Evolutionary conservation across 2,797 vertebrate genomes (phyloP), one percentile per base, ranked within the genome.

Genomic region (Pangasius larnaudii): DNA sequence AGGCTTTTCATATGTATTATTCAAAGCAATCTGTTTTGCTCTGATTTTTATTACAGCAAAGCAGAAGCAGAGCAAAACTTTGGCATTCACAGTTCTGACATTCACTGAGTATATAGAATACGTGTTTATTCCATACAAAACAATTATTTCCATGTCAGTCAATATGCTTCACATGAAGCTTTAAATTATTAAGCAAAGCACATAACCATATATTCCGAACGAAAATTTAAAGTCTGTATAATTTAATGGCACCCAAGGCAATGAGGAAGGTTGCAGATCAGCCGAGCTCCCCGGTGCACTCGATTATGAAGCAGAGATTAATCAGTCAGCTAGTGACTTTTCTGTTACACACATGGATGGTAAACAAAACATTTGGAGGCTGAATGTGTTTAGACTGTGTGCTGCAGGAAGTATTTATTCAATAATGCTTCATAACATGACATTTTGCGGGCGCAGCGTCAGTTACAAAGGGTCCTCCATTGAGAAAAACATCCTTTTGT

Each of bases 381-480:
- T 85, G 56, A 67, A 81, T 36, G 19, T 86, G 61, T 67, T 81
- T 33, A 75, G 84, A 87, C 51, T 74, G 51, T 79, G 67, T 65
- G 42, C 51, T 72, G 39, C 36, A 33, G 71, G 65, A 84, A 74
- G 85, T 63, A 77, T 82, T 78, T 90, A 79, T 89, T 90, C 71
- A 75, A 84, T 89, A 90, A 88, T 87, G 65, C 86, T 72, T 85
- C 61, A 77, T 71, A 91, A 72, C 85, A 72, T 90, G 88, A 89
- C 72, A 89, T 91, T 89, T 89, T 58, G 56, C 33, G 16, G 87
- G 56, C n/a, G 75, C 22, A 39, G 74, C 14, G 65, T 51, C 51
- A 65, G 36, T 86, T 87, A 89, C 75, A 89, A 89, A 85, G 83
- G 56, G 42, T 89, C 67, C 19, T 91, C 53, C 71, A 78, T 30